These are phyloP conservation scores for Pachliopta kotzebuea DNA, from an alignment of 2,888 invertebrate species.

Conservation along the genomic window DNA sequence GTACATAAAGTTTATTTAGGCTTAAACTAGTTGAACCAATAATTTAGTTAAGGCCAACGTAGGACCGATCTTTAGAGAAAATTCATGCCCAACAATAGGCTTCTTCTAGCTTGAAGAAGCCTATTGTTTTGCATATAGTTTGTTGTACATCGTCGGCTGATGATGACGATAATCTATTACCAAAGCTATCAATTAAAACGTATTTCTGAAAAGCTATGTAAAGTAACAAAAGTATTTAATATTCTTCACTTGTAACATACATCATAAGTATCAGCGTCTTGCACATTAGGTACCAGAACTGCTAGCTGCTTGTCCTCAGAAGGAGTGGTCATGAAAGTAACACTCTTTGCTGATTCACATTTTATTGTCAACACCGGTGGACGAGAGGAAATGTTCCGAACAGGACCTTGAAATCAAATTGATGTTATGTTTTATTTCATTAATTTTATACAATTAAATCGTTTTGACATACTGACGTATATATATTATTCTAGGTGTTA, in stretches of 20 bases:
- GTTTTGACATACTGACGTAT: too few relatives aligned
- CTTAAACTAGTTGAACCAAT: not conserved
- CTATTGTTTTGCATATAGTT: too few relatives aligned
- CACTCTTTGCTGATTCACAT: slow-evolving; percentile 32
- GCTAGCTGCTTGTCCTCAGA: slow-evolving; percentile 33
- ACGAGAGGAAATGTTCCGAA: not conserved
- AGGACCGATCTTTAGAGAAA: not conserved
- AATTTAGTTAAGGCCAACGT: not conserved
- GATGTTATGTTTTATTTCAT: too few relatives aligned
- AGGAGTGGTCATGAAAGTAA: slow-evolving; percentile 33
- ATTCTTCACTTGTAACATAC: too few relatives aligned
- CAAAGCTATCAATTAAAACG: not conserved
- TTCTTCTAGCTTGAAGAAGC: too few relatives aligned
- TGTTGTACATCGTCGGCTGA: too few relatives aligned
- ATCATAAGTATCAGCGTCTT: slow-evolving; percentile 11
- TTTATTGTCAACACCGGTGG: slow-evolving; percentile 31
- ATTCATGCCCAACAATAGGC: not conserved
- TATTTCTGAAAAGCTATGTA: not conserved
- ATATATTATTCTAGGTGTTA: too few relatives aligned
- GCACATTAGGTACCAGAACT: slow-evolving; percentile 34
- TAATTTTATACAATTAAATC: too few relatives aligned
- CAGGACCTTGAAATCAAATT: slow-evolving; percentile 9
- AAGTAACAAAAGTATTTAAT: too few relatives aligned
- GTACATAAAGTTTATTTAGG: not conserved
- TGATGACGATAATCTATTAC: not conserved